Base-by-base conservation (phyloP, 2,113 vertebrate species). In the Alethe castanea region DNA sequence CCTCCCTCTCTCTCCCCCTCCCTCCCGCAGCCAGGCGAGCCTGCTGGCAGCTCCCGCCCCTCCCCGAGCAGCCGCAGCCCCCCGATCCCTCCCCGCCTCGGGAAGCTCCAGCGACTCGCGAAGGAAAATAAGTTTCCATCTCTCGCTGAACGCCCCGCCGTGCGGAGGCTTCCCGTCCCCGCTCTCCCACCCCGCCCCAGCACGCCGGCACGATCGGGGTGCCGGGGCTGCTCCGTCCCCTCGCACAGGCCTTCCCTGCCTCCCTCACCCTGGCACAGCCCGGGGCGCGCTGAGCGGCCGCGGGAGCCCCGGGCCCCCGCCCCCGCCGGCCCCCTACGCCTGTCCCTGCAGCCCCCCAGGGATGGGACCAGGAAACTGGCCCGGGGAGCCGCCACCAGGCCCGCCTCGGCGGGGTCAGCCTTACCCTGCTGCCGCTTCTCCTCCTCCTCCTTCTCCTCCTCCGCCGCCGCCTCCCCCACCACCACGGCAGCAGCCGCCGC, bases 371-470 rank as follows among this genome's bases (percentile, higher is more conserved):
- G 56, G 47, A 38, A 79, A n/a, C 17, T 17, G 35, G 56, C 35
- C 66, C 33, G 25, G 31, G 45, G 26, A 89, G 73, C 26, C 35
- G 48, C 50, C 77, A 24, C 54, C 93, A 73, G 94, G 94, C 93
- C 96, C 92, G 76, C 81, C 62, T 72, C 89, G 56, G 48, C 60
- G 64, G 84, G 57, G 57, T 85, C 66, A 82, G 92, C 94, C 94
- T 97, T 94, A 96, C 93, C 95, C 86, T 79, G 67, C 82, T 81
- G 90, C 94, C 77, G 90, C 92, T 88, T 67, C 94, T 88, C 29
- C 94, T 74, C 24, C 90, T 28, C 9, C 85, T 67, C 6, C 82
- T n/a, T 12, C 82, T n/a, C 14, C 78, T 29, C 50, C 67, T 5
- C 78, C 72, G 14, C 95, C 73, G 66, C 96, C 96, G 65, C 95